phyloP scores from a whole-genome alignment of 1,140 invertebrate genomes.

The Solenopsis invicta region DNA sequence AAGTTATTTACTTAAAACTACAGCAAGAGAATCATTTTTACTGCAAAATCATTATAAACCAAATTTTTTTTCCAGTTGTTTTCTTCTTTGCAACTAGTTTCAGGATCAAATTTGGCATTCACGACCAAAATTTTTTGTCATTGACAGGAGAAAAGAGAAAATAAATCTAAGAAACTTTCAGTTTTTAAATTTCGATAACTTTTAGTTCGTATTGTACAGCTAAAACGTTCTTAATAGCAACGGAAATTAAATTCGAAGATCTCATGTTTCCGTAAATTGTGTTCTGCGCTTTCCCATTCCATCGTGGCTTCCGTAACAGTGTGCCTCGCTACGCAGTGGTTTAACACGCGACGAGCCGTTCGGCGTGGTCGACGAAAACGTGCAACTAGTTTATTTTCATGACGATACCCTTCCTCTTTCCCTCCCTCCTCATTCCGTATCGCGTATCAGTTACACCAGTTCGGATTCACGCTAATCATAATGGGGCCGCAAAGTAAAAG shows the following conservation, averaged over 20 bases:
- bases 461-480: constrained; percentile 48
- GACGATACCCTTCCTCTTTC: background rate
- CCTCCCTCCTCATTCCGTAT: too few species aligned
- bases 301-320: background rate
- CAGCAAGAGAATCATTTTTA: too few species aligned
- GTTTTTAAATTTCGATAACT: too few species aligned
- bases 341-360: background rate
- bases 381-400: constrained; percentile 36
- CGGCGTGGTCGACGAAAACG: background rate
- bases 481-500: constrained; percentile 22
- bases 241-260: constrained; percentile 7
- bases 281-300: background rate
- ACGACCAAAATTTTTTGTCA: too few species aligned
- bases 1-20: too few species aligned
- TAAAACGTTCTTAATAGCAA: background rate
- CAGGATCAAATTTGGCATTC: too few species aligned
- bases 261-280: background rate
- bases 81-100: too few species aligned
- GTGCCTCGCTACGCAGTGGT: background rate
- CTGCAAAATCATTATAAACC: too few species aligned
- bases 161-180: too few species aligned
- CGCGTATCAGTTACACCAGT: constrained; percentile 36
- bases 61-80: too few species aligned
- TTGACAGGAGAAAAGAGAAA: too few species aligned
- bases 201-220: too few species aligned